Base-by-base conservation (phyloP, 2,797 vertebrate species). In the Pelochelys cantorii region DNA sequence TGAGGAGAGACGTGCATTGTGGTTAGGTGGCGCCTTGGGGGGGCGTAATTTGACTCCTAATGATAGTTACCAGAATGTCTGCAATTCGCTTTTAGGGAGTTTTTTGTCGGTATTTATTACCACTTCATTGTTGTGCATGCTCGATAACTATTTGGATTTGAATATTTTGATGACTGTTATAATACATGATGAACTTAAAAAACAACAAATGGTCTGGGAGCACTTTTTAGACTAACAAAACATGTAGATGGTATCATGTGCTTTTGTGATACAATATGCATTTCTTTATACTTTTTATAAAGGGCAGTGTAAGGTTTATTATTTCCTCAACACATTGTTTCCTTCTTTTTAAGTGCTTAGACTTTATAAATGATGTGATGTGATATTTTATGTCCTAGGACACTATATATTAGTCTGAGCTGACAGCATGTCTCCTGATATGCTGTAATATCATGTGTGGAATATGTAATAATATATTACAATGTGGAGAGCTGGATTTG, bases 71-170 rank as follows among this genome's bases (percentile, higher is more conserved):
- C 23, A 7, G 52, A n/a, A 1, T 2, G 5, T 65, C 34, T 75
- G 9, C 31, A 83, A 1, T 78, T 91, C 11, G 8, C 25, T 92
- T 92, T 25, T 5, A 31, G 52, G 25, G 15, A 71, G 5, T 14
- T 83, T 7, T 77, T 1, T 84, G 37, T 37, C 82, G 0, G 52
- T 74, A 14, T 42, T 13, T 74, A 14, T 42, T 13, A 37, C 88
- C 80, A 11, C 52, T 83, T 25, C 59, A 57, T n/a, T 84, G 23
- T 83, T 87, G 15, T 31, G 20, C 11, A 53, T 93, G 79, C 37
- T 20, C 71, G 59, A 71, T 42, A 85, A 93, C 93, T 86, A 55
- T 22, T 56, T 93, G 15, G 83, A 91, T 92, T 93, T 85, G 48
- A 90, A 48, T 65, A 57, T 31, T 54, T 3, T 29, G 37, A 65